Evolutionary conservation across 2,888 invertebrate species (phyloP).

Genomic region (Drosophila formosana): DNA sequence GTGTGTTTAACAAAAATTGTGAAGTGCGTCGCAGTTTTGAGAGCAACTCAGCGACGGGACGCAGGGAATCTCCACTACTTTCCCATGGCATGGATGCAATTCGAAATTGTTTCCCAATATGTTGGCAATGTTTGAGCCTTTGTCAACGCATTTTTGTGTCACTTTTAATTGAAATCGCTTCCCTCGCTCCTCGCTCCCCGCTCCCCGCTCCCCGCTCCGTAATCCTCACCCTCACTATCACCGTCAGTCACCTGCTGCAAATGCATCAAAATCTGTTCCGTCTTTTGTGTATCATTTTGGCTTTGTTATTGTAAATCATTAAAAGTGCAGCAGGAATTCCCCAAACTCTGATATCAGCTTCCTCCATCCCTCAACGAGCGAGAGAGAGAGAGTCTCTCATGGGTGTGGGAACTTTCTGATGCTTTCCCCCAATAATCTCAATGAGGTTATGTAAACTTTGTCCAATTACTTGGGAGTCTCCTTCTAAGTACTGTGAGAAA

Average conservation of each 20-base stretch:
- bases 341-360: constrained; percentile 31
- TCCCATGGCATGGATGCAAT: constrained; percentile 73
- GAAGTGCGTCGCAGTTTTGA: constrained; percentile 68
- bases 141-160: constrained; percentile 72
- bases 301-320: constrained; percentile 76
- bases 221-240: constrained; percentile 1
- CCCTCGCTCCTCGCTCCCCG: constrained; percentile 23
- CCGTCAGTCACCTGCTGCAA: constrained; percentile 66
- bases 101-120: constrained; percentile 71
- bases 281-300: constrained; percentile 45
- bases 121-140: constrained; percentile 48
- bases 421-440: constrained; percentile 54
- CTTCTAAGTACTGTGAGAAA: constrained; percentile 75
- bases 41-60: not conserved
- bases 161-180: constrained; percentile 76
- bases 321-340: constrained; percentile 60
- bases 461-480: constrained; percentile 46
- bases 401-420: constrained; percentile 74
- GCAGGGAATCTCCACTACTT: constrained; percentile 35
- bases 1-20: constrained; percentile 65
- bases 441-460: constrained; percentile 74
- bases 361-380: constrained; percentile 4
- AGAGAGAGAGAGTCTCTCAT: constrained; percentile 10
- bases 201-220: not conserved
- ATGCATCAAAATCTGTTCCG: constrained; percentile 62